phyloP scores from a whole-genome alignment of 2,113 vertebrate genomes.

The Oncorhynchus keta region DNA sequence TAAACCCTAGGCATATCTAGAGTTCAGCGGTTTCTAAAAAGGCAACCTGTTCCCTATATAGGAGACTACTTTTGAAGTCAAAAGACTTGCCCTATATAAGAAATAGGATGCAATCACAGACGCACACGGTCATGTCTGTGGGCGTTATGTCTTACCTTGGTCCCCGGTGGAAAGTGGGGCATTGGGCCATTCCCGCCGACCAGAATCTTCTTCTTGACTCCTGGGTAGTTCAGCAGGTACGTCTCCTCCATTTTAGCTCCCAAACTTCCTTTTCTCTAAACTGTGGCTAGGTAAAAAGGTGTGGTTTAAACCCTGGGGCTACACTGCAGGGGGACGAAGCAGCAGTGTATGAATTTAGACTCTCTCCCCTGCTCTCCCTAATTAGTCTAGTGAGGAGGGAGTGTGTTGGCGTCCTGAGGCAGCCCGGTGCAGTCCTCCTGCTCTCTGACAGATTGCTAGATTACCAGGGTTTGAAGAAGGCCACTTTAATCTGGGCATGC shows the following conservation, averaged over 20 bases:
- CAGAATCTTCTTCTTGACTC: constrained; percentile 85
- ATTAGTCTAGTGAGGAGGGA: constrained; percentile 14
- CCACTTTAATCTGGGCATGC: constrained; percentile 69
- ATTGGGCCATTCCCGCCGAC: constrained; percentile 77
- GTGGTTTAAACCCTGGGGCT: not conserved
- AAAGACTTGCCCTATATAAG: no score
- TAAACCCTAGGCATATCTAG: no score
- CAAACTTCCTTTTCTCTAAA: no score
- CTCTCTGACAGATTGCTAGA: constrained; percentile 81
- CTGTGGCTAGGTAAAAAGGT: not conserved
- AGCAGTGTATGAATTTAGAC: constrained; percentile 19
- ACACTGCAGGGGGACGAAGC: not conserved
- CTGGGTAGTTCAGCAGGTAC: constrained; percentile 76
- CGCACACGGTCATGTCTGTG: no score
- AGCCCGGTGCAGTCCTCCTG: constrained; percentile 54
- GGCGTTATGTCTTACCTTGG: constrained; percentile 72
- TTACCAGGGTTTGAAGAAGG: constrained; percentile 69
- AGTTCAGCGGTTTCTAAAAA: not conserved
- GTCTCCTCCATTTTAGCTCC: constrained; percentile 75
- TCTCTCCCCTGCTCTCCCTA: not conserved
- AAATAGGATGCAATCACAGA: no score
- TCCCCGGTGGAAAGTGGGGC: constrained; percentile 79
- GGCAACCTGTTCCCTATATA: not conserved
- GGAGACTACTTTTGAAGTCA: not conserved
- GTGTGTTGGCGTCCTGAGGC: constrained; percentile 36